phyloP scores from a whole-genome alignment of 2,113 vertebrate species.

The Todiramphus chloris region DNA sequence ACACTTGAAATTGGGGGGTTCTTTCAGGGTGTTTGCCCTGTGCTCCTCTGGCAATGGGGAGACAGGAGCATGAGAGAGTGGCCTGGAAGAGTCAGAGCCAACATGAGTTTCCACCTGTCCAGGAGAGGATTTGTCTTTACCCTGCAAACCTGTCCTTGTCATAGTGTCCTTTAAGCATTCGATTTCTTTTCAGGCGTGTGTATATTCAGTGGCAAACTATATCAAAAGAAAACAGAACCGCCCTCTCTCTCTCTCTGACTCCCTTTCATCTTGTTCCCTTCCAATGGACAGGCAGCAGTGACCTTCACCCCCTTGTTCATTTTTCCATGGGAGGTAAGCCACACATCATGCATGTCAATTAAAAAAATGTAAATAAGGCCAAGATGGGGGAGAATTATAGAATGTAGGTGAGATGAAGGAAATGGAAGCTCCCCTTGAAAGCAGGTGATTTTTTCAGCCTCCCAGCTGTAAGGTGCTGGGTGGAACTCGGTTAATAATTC shows the following conservation, averaged over 20 bases:
- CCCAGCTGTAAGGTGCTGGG: background rate
- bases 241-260: background rate
- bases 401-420: background rate
- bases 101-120: background rate
- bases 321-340: background rate
- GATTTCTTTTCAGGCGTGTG: background rate
- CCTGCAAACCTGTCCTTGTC: background rate
- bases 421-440: background rate
- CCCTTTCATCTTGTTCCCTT: background rate
- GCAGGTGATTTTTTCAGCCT: background rate
- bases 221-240: background rate
- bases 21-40: background rate
- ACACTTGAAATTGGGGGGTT: background rate
- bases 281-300: background rate
- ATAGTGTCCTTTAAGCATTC: background rate
- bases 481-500: conserved; percentile 51
- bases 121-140: background rate
- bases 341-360: background rate
- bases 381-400: background rate
- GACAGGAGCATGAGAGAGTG: background rate
- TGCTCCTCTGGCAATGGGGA: background rate
- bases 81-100: background rate
- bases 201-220: background rate
- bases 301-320: background rate
- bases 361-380: background rate